Evolutionary conservation across 2,113 vertebrate genomes (phyloP).

Genomic region (Zapornia atra): DNA sequence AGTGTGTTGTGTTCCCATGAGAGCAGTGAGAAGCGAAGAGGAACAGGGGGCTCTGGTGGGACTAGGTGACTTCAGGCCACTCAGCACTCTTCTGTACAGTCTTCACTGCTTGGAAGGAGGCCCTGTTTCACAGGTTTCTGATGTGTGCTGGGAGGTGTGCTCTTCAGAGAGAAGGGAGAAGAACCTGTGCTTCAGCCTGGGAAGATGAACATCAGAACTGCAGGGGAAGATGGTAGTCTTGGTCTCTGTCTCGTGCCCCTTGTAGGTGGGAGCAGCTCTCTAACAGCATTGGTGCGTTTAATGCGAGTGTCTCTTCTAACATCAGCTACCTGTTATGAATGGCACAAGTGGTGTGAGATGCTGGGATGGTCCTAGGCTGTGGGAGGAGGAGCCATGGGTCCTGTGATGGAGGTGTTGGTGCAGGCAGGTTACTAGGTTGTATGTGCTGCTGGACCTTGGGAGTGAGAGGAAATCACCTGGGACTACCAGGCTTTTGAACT

Average conservation of each 20-base stretch:
- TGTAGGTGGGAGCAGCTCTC: not conserved
- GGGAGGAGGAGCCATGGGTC: not conserved
- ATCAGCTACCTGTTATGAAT: not conserved
- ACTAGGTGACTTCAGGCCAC: not conserved
- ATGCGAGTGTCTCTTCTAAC: not conserved
- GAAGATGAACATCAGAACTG: not conserved
- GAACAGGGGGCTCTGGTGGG: not conserved
- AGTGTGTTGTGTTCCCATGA: not conserved
- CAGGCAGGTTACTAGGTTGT: fast-evolving
- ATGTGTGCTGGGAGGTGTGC: fast-evolving
- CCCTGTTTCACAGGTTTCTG: not conserved
- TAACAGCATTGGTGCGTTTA: not conserved
- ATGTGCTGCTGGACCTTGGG: not conserved
- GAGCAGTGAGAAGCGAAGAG: not conserved
- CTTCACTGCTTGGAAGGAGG: not conserved
- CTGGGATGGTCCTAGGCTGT: not conserved
- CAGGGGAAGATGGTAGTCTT: not conserved
- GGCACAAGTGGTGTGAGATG: not conserved
- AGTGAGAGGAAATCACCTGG: not conserved
- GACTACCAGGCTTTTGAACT: not conserved
- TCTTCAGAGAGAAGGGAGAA: not conserved
- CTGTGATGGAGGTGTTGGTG: not conserved
- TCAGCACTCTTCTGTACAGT: too few species aligned
- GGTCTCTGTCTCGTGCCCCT: fast-evolving
- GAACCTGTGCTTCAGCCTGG: not conserved